phyloP scores from a whole-genome alignment of 2,888 invertebrate species.

The Hirtodrosophila alboralis region DNA sequence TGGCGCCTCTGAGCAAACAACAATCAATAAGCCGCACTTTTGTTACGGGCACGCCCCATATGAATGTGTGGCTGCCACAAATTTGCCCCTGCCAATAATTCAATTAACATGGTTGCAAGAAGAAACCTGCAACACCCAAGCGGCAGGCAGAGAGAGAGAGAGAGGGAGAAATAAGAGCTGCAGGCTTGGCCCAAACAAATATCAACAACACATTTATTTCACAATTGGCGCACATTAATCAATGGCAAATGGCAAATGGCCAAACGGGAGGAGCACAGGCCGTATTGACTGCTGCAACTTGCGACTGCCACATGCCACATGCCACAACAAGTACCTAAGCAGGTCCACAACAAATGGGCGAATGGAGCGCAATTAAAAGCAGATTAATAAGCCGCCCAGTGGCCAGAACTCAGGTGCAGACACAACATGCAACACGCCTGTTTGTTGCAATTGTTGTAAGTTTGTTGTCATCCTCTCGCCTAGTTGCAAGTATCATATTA shows the following conservation, averaged over 20 bases:
- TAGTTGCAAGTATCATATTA: constrained; percentile 49
- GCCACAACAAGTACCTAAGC: constrained; percentile 65
- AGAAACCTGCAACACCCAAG: constrained; percentile 55
- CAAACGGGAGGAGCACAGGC: constrained; percentile 43
- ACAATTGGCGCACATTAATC: constrained; percentile 79
- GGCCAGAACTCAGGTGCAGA: constrained; percentile 42
- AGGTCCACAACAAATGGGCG: constrained; percentile 24
- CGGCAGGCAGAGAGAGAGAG: constrained; percentile 21
- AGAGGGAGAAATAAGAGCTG: constrained; percentile 28
- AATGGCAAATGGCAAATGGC: constrained; percentile 55
- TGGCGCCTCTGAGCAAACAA: constrained; percentile 61
- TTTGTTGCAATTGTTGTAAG: constrained; percentile 16
- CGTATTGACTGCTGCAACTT: constrained; percentile 8
- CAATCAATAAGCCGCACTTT: constrained; percentile 64
- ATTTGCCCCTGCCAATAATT: constrained; percentile 76
- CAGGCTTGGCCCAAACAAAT: constrained; percentile 35
- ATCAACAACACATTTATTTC: constrained; percentile 80
- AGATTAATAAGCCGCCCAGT: constrained; percentile 81
- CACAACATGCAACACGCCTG: too few species aligned
- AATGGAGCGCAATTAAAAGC: constrained; percentile 80
- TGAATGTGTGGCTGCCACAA: constrained; percentile 64
- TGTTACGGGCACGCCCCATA: constrained; percentile 45
- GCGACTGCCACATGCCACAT: constrained; percentile 10
- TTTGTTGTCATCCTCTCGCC: constrained; percentile 62
- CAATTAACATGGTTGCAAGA: constrained; percentile 61